Conservation (phyloP, 2,113 vertebrate genomes). For the Rhinogobius similis region DNA sequence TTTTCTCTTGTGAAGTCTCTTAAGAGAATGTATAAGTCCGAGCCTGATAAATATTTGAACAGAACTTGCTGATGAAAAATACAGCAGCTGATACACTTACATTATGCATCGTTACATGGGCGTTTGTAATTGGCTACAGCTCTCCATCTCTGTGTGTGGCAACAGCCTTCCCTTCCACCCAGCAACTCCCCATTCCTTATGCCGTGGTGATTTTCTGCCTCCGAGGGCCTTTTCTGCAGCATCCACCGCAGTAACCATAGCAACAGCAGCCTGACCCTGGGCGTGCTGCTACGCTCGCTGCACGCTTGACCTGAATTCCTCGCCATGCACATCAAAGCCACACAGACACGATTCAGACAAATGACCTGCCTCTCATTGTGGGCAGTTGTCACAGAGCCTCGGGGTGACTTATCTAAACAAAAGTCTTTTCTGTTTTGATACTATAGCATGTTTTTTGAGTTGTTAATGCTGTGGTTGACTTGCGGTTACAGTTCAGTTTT, state of each 20-base stretch:
- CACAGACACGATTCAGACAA: conserved; percentile 36
- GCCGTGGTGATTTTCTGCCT: conserved; percentile 70
- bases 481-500: neutral
- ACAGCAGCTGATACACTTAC: conserved; percentile 52
- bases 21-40: neutral
- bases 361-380: conserved; percentile 66
- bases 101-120: conserved; percentile 59
- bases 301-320: conserved; percentile 78
- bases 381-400: neutral
- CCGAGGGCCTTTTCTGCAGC: conserved; percentile 71
- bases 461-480: neutral
- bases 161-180: conserved; percentile 73
- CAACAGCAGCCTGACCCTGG: conserved; percentile 74
- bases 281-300: conserved; percentile 55
- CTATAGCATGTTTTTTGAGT: neutral
- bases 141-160: conserved; percentile 66
- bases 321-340: conserved; percentile 43
- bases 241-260: conserved; percentile 74
- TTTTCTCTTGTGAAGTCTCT: neutral
- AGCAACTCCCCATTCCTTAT: conserved; percentile 76
- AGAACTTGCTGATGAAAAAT: conserved; percentile 54
- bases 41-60: conserved; percentile 59
- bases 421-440: neutral
- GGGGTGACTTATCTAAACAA: neutral
- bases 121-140: conserved; percentile 66